Evolutionary conservation across 1,140 invertebrate genomes (phyloP).

Genomic region (Sycophila sp.): DNA sequence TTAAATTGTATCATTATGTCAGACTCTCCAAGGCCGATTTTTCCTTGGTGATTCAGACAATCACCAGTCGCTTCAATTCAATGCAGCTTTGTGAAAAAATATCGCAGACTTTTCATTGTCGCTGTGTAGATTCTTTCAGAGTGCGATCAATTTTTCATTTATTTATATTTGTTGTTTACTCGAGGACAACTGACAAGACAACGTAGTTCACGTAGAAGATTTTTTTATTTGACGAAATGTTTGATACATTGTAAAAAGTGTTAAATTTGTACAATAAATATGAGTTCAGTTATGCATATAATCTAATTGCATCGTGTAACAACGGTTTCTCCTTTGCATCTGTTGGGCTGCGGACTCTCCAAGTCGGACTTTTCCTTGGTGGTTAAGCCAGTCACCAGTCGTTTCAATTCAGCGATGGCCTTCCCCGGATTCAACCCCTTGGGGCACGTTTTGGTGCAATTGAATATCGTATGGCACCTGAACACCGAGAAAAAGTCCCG

Average conservation of each 20-base stretch:
- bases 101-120: no score
- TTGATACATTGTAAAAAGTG: no score
- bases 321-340: background rate
- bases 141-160: no score
- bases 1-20: background rate
- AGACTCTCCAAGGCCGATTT: constrained; percentile 68
- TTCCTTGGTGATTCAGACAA: constrained; percentile 83
- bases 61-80: constrained; percentile 92
- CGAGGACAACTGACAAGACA: no score
- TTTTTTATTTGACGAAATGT: no score
- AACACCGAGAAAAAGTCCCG: constrained; percentile 79
- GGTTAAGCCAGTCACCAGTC: constrained; percentile 83
- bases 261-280: no score
- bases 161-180: no score
- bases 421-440: constrained; percentile 94
- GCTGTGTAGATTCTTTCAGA: no score
- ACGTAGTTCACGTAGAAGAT: no score
- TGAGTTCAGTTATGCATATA: no score
- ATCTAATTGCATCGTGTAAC: background rate
- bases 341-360: background rate
- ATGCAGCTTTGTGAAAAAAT: no score
- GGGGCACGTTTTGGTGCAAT: constrained; percentile 81
- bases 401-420: constrained; percentile 96
- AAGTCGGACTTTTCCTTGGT: constrained; percentile 80
- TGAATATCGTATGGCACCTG: constrained; percentile 85